phyloP scores from a whole-genome alignment of 2,888 invertebrate genomes.

The Chrysodeixis includens region DNA sequence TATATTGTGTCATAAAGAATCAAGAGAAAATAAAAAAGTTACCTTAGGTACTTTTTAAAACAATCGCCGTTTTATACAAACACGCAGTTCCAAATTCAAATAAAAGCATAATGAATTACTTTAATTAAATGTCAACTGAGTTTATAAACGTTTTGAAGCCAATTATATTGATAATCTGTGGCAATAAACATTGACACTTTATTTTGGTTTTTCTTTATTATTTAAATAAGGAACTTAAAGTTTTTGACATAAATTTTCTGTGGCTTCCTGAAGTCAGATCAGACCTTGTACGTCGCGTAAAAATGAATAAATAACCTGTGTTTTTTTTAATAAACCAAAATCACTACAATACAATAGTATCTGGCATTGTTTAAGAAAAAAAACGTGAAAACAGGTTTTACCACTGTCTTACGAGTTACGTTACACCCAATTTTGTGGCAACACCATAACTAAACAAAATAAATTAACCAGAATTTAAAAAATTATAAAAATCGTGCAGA shows the following conservation, averaged over 20 bases:
- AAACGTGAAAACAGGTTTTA: not conserved
- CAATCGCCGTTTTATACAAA: not conserved
- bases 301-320: not conserved
- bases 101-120: constrained; percentile 10
- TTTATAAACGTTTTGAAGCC: not conserved
- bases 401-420: not conserved
- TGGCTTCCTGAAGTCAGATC: constrained; percentile 6
- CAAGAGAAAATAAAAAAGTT: constrained; percentile 17
- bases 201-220: not conserved
- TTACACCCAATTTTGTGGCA: not conserved
- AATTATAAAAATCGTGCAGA: not conserved
- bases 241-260: not conserved
- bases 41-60: not conserved
- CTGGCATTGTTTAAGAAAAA: not conserved
- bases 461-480: not conserved
- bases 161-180: not conserved
- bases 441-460: not conserved
- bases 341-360: not conserved
- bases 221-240: constrained; percentile 2
- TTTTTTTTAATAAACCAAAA: not conserved
- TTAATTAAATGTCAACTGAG: constrained; percentile 14
- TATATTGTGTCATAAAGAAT: constrained; percentile 54
- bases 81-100: not conserved
- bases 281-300: constrained; percentile 1
- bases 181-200: not conserved